Evolutionary conservation across 1,140 invertebrate genomes (phyloP).

Genomic region (Theocolax elegans): DNA sequence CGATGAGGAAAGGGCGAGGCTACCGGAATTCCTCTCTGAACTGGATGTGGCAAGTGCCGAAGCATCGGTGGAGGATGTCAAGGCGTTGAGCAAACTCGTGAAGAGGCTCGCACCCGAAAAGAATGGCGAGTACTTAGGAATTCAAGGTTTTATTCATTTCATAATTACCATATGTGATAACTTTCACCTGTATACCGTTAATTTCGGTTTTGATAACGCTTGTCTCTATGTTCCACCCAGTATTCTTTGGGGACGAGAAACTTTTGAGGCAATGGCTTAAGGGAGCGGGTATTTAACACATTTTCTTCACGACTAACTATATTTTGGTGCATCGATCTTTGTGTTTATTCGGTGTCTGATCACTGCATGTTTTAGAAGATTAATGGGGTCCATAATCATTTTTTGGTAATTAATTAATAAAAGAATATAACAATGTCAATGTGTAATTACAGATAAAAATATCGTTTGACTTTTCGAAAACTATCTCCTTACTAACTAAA

Average conservation of each 20-base stretch:
- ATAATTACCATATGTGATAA: too few relatives aligned
- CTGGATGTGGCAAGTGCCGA: slow-evolving; percentile 59
- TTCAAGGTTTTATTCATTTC: slow-evolving; percentile 57
- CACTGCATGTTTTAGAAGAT: too few relatives aligned
- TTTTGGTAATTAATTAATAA: too few relatives aligned
- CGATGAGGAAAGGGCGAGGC: slow-evolving; percentile 51
- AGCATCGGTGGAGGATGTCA: slow-evolving; percentile 60
- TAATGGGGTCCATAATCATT: too few relatives aligned
- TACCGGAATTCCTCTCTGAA: slow-evolving; percentile 61
- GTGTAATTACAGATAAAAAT: too few relatives aligned
- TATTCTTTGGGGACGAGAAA: slow-evolving; percentile 63
- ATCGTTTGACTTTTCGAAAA: too few relatives aligned
- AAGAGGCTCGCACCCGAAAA: slow-evolving; percentile 64
- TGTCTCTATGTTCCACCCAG: slow-evolving; percentile 46
- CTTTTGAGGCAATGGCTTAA: slow-evolving; percentile 63
- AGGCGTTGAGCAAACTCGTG: slow-evolving; percentile 59
- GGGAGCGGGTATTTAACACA: slow-evolving; percentile 57
- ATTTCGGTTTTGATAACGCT: too few relatives aligned
- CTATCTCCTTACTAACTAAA: too few relatives aligned
- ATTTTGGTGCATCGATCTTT: too few relatives aligned
- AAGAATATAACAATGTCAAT: too few relatives aligned
- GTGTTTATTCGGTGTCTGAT: too few relatives aligned
- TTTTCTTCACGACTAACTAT: neutral
- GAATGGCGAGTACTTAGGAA: slow-evolving; percentile 66
- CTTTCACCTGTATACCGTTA: too few relatives aligned